Evolutionary conservation across 2,888 invertebrate genomes (phyloP).

Genomic region (Aphodius granarius): DNA sequence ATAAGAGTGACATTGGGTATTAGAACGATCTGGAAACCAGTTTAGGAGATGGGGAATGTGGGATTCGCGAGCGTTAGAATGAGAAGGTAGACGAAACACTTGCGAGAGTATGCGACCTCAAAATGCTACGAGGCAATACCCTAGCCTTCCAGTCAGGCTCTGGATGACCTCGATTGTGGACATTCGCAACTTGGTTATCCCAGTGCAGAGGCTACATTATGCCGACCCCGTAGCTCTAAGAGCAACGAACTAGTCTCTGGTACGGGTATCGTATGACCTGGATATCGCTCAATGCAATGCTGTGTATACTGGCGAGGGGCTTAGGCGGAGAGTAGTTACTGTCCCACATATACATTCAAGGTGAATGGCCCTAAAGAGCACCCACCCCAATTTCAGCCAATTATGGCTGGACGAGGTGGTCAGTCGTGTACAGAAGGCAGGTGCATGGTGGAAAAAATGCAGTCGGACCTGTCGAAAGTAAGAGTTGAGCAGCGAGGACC

Average conservation of each 20-base stretch:
- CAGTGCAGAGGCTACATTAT: constrained; percentile 27
- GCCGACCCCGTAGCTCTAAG: constrained; percentile 31
- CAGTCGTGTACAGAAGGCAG: not conserved
- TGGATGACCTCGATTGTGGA: constrained; percentile 34
- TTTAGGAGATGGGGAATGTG: constrained; percentile 12
- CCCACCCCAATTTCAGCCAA: constrained; percentile 6
- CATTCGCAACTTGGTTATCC: constrained; percentile 29
- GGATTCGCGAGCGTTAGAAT: constrained; percentile 16
- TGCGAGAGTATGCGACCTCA: constrained; percentile 49
- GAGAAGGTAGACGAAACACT: constrained; percentile 28
- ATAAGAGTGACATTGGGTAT: constrained; percentile 33
- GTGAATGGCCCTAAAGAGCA: constrained; percentile 29
- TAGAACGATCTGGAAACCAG: constrained; percentile 26
- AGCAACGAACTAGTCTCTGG: constrained; percentile 34
- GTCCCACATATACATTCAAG: constrained; percentile 34
- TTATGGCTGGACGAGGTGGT: not conserved
- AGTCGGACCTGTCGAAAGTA: constrained; percentile 20
- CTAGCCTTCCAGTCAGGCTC: constrained; percentile 43
- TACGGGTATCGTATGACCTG: constrained; percentile 30
- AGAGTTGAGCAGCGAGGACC: constrained; percentile 12
- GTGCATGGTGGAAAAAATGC: constrained; percentile 14
- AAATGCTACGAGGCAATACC: constrained; percentile 53
- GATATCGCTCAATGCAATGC: constrained; percentile 22
- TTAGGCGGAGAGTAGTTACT: constrained; percentile 20
- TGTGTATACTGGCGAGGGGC: constrained; percentile 9